These are phyloP conservation scores for Labeo calbasu DNA, from an alignment of 2,797 vertebrate species.

Conservation along the genomic window DNA sequence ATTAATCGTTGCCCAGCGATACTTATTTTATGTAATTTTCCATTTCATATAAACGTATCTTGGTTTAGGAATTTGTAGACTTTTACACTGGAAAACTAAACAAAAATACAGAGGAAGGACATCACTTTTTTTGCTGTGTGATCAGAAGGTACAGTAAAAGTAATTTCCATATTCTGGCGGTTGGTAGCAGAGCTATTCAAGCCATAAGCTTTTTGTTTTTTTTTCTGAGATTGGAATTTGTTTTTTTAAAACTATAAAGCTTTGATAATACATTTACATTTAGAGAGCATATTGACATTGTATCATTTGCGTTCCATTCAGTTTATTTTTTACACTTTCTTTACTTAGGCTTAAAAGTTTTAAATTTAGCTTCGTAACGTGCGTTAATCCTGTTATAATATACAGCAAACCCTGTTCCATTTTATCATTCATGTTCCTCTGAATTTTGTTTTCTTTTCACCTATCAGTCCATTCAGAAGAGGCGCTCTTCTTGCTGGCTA, in stretches of 20 bases:
- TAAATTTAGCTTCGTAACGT: not conserved
- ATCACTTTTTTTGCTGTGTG: not conserved
- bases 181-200: not conserved
- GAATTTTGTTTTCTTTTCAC: not conserved
- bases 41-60: not conserved
- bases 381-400: too few species aligned
- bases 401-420: not conserved
- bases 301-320: not conserved
- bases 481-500: conserved; percentile 93
- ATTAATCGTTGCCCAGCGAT: too few species aligned
- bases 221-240: not conserved
- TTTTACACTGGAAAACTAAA: not conserved
- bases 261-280: not conserved
- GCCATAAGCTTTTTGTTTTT: not conserved
- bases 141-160: not conserved
- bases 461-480: conserved; percentile 94
- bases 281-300: not conserved
- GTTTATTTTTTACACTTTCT: not conserved
- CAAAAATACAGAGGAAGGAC: not conserved
- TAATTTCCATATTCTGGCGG: not conserved
- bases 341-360: not conserved
- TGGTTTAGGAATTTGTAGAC: not conserved
- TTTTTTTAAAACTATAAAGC: not conserved
- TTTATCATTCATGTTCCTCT: not conserved
- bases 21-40: not conserved